Percentiles rank a stretch among this genome's conserved stretches.
Conservation (phyloP, 92 coral and sea anemone species). For the Porites rus region DNA sequence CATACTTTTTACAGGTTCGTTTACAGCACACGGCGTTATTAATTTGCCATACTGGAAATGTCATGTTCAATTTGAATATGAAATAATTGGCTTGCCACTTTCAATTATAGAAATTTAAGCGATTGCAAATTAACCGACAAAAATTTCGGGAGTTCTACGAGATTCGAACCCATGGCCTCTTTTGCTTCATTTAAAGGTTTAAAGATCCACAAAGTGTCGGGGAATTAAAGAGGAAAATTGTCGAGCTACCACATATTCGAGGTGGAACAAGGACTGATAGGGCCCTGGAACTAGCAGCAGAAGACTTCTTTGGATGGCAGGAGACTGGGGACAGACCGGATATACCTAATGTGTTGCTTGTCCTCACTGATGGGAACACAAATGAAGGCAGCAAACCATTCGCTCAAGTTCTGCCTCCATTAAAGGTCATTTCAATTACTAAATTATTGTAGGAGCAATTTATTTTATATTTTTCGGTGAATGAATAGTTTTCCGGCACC, state of each 20-base stretch:
- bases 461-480: no score
- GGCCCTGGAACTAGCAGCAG: conserved; percentile 35
- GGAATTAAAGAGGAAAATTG: not conserved
- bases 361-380: conserved; percentile 23
- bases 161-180: no score
- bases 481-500: no score
- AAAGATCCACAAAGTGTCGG: not conserved
- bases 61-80: no score
- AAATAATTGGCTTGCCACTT: no score
- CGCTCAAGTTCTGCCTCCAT: not conserved
- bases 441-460: not conserved
- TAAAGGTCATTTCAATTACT: not conserved
- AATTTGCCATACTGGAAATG: no score
- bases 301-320: conserved; percentile 25
- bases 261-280: conserved; percentile 35
- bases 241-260: not conserved
- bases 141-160: no score
- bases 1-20: no score
- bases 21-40: no score
- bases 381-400: conserved; percentile 27
- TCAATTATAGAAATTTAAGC: no score
- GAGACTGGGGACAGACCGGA: conserved; percentile 34
- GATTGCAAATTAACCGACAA: no score
- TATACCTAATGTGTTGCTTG: conserved; percentile 28
- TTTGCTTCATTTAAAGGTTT: not conserved